Evolutionary conservation across 2,797 vertebrate genomes (phyloP), one percentile per base, ranked within the genome.

Genomic region (Darevskia nairensis): DNA sequence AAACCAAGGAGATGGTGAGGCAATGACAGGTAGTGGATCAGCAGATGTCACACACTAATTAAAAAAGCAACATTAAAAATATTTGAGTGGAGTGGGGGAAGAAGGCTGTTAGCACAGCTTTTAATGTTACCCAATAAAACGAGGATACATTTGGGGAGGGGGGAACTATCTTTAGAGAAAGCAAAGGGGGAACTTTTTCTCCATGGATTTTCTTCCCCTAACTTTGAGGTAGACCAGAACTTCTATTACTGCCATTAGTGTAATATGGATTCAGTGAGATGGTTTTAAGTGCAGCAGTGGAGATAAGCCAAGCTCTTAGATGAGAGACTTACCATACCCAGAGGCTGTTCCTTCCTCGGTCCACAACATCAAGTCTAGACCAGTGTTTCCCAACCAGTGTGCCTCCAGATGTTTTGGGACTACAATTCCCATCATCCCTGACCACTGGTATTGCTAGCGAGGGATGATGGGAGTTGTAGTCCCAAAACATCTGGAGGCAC

Each of bases 211-310:
- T 0, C 88, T 95, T 94, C 93, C 93, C 68, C 3, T 93, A 89
- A 87, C 64, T 1, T 21, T 76, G 0, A 0, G 75, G 1, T 87
- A 95, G 80, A 77, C 50, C 80, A 0, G 21, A 3, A 3, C 87
- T 92, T 90, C 92, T 35, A 11, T 86, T 93, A 86, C 87, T 89
- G 27, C 90, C 90, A 84, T 95, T 94, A 95, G 35, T 55, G 44
- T 87, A 80, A 82, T 76, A 1, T n/a, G 79, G 86, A 44, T 89
- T 91, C 90, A 85, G 91, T 64, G 80, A 79, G 77, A 89, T 90
- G 87, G 23, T 25, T 66, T 91, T 93, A 95, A 96, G 95, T 96
- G 89, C 94, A 32, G 1, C 81, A n/a, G 68, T 93, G 94, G 95
- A 89, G 86, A 23, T 10, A 3, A 66, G 92, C 95, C 95, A 95